Conservation (phyloP, 2,888 invertebrate genomes). For the Lithophane leautieri region DNA sequence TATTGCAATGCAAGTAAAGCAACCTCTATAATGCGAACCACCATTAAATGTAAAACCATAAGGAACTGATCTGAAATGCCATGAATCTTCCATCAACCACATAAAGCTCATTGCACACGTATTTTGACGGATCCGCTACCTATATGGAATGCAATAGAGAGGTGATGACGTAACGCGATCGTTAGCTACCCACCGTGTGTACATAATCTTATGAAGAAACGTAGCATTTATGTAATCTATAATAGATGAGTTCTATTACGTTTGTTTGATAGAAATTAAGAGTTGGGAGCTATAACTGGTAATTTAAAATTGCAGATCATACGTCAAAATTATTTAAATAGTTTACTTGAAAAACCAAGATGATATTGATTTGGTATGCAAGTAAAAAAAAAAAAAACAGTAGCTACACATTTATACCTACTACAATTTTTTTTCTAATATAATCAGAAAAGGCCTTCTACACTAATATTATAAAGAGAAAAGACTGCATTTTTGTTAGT, state of each 20-base stretch:
- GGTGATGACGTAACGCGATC: slow-evolving; percentile 53
- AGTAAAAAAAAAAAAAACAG: background rate
- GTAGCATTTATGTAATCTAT: slow-evolving; percentile 56
- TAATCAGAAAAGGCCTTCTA: too few relatives aligned
- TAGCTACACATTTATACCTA: too few relatives aligned
- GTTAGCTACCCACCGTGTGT: slow-evolving; percentile 45
- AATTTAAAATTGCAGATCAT: background rate
- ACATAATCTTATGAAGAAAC: slow-evolving; percentile 63
- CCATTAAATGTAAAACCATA: slow-evolving; percentile 25
- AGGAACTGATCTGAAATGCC: slow-evolving; percentile 47
- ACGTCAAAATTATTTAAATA: background rate
- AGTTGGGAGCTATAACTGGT: background rate
- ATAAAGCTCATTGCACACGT: slow-evolving; percentile 43
- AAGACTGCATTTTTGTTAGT: too few relatives aligned
- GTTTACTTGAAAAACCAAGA: background rate
- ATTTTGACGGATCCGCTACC: slow-evolving; percentile 15
- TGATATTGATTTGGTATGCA: background rate
- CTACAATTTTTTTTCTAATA: too few relatives aligned
- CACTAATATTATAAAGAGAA: too few relatives aligned
- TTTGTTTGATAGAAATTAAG: slow-evolving; percentile 16
- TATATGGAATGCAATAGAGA: slow-evolving; percentile 54
- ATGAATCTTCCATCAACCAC: slow-evolving; percentile 38
- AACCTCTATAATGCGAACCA: background rate
- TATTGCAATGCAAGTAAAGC: slow-evolving; percentile 6
- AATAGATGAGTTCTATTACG: slow-evolving; percentile 24